phyloP scores from a whole-genome alignment of 1,140 invertebrate species.

The Leguminivora glycinivorella region DNA sequence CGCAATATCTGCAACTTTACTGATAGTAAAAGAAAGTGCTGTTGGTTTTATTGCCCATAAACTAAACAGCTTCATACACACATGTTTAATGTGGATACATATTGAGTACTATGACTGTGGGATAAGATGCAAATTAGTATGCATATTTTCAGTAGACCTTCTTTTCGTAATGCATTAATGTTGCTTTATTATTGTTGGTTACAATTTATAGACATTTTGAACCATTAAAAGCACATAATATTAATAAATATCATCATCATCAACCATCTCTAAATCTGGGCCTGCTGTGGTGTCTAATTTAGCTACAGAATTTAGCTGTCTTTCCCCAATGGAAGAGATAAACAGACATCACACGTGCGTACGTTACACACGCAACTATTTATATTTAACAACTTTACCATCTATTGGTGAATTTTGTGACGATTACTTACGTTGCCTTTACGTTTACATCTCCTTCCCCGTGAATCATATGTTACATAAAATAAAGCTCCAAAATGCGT shows the following conservation, averaged over 20 bases:
- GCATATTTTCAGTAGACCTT: not conserved
- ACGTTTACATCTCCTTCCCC: not conserved
- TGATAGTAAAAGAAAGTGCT: not conserved
- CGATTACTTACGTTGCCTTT: not conserved
- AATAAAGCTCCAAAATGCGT: constrained; percentile 1
- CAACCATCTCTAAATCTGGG: too few species aligned
- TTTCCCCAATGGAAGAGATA: too few species aligned
- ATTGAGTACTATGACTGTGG: not conserved
- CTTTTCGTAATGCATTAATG: not conserved
- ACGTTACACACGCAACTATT: not conserved
- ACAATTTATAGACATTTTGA: not conserved
- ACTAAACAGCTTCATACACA: not conserved
- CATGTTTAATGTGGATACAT: not conserved
- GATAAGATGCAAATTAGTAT: not conserved
- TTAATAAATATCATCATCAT: too few species aligned
- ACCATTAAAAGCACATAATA: too few species aligned
- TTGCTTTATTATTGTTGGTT: not conserved
- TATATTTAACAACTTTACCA: too few species aligned
- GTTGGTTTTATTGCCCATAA: not conserved
- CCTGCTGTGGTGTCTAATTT: too few species aligned
- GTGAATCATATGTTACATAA: constrained; percentile 1
- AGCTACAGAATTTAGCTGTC: too few species aligned
- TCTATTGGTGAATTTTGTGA: not conserved
- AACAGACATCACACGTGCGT: not conserved
- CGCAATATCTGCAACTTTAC: not conserved